Conservation (phyloP, 2,797 vertebrate species). For the Epinephelus awoara region DNA sequence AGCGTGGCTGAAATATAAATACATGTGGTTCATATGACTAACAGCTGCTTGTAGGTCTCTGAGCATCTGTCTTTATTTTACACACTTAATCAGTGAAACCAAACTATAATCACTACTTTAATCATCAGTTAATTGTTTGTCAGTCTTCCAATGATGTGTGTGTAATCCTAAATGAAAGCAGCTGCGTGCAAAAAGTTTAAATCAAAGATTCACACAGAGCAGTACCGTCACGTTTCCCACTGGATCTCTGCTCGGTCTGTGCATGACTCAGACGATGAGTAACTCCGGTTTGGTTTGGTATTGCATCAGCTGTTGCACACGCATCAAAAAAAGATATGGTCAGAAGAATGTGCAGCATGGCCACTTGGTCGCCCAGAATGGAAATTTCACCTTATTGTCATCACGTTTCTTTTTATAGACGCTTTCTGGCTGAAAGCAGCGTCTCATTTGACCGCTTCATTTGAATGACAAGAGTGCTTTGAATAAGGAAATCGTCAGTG, state of each 20-base stretch:
- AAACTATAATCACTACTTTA: neutral
- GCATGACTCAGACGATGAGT: constrained; percentile 62
- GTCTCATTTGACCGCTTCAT: constrained; percentile 14
- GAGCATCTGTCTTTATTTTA: neutral
- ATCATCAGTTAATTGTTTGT: neutral
- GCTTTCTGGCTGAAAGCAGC: neutral
- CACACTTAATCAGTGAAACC: neutral
- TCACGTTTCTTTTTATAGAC: constrained; percentile 52
- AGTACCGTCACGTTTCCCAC: neutral
- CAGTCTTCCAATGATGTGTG: neutral
- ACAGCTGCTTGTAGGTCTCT: neutral
- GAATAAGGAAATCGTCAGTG: neutral
- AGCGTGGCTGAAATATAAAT: neutral
- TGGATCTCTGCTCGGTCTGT: constrained; percentile 6
- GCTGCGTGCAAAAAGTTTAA: neutral
- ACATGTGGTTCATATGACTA: neutral
- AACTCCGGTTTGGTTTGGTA: constrained; percentile 26
- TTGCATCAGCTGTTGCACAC: constrained; percentile 69
- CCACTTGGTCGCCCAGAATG: constrained; percentile 45
- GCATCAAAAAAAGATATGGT: neutral
- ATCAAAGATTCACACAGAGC: constrained; percentile 7
- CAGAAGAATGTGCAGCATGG: constrained; percentile 51
- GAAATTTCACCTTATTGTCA: constrained; percentile 29
- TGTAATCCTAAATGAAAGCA: neutral
- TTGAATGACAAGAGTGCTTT: constrained; percentile 8